These are phyloP conservation scores for Glareola pratincola DNA, from an alignment of 2,113 vertebrate species.

Conservation along the genomic window DNA sequence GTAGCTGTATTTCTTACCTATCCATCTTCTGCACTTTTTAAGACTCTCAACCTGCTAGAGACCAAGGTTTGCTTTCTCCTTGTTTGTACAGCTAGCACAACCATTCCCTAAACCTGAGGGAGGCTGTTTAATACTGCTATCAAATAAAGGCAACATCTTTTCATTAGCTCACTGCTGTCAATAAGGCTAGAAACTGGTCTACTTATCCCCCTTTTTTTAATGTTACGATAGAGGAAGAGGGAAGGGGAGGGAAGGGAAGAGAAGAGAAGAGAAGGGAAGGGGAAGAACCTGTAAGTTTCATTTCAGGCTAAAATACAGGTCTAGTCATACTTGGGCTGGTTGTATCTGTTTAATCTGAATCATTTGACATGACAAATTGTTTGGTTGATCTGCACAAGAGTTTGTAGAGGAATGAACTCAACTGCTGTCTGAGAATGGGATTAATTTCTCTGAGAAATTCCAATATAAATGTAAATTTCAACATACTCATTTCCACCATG, in stretches of 20 bases:
- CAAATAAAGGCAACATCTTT: background rate
- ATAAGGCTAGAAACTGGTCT: background rate
- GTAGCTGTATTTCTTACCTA: background rate
- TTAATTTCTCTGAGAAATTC: slow-evolving; percentile 25
- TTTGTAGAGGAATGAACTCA: background rate
- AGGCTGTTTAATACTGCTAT: background rate
- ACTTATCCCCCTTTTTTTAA: background rate
- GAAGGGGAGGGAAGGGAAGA: background rate
- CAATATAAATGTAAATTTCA: slow-evolving; percentile 41
- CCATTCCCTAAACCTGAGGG: background rate
- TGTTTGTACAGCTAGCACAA: background rate
- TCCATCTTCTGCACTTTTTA: background rate
- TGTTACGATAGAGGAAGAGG: background rate
- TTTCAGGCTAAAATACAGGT: background rate
- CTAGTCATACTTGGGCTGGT: background rate
- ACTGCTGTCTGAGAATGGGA: background rate
- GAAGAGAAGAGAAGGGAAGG: background rate
- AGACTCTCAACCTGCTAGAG: background rate
- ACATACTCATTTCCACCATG: background rate
- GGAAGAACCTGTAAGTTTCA: background rate
- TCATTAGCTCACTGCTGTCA: background rate
- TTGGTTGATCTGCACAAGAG: background rate
- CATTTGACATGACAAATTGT: slow-evolving; percentile 26
- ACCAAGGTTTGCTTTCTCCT: background rate
- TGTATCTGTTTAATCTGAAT: background rate